These are phyloP conservation scores for Ornithorhynchus anatinus DNA, from an alignment of 2,113 vertebrate genomes.

Conservation along the genomic window DNA sequence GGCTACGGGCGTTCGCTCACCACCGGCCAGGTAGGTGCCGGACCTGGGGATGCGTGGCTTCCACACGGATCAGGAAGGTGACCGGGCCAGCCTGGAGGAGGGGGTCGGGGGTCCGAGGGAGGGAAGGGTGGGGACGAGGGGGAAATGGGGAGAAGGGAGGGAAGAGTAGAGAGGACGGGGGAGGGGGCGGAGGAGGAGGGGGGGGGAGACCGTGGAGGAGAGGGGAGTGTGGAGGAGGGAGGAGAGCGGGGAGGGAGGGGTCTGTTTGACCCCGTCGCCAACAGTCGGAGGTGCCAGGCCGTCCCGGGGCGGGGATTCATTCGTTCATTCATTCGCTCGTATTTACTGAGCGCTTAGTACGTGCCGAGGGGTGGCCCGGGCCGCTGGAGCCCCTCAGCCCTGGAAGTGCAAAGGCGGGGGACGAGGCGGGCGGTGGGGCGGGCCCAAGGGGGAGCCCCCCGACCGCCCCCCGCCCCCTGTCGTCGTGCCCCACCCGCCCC, in stretches of 20 bases:
- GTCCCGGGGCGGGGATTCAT: background rate
- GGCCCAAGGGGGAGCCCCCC: background rate
- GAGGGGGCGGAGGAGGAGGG: no score
- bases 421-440: background rate
- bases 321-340: no score
- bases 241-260: rapidly evolving
- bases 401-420: background rate
- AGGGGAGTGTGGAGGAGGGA: background rate
- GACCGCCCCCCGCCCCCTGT: background rate
- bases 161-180: background rate
- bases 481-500: background rate
- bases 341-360: no score
- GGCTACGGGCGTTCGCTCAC: slow-evolving; percentile 94
- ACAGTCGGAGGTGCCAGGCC: background rate
- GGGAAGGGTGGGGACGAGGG: background rate
- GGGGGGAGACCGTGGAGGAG: background rate
- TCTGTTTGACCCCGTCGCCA: background rate
- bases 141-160: background rate
- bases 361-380: no score
- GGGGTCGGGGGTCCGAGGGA: background rate
- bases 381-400: no score
- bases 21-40: slow-evolving; percentile 87
- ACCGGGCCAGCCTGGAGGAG: background rate
- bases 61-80: no score
- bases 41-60: no score